Evolutionary conservation across 1,140 invertebrate genomes (phyloP), one percentile per base, ranked within the genome.

Genomic region (Oryctes rhinoceros): DNA sequence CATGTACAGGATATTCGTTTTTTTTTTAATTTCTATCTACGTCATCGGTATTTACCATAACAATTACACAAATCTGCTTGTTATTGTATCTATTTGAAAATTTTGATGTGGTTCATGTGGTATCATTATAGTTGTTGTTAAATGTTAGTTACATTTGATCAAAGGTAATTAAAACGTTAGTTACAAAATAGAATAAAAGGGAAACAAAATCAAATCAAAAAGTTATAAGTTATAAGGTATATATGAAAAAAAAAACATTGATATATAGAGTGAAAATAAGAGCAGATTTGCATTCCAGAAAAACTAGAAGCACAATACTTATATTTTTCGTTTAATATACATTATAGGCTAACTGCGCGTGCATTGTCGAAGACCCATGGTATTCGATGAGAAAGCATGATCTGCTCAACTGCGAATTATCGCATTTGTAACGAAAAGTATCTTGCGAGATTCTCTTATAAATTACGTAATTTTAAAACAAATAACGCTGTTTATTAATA

Each of bases 271-370:
- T 44, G 13, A 15, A 35, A 71, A 24, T 35, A 71, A 24, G 11
- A 71, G 65, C 65, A 71, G 65, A 71, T 71, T 71, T 71, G 65
- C 65, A 30, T 37, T 71, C 65, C 24, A 30, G 24, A 62, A 62
- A n/a, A 71, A 71, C 9, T 24, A 0, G 35, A 71, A 24, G 37
- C 65, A 37, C 35, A 30, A 35, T 35, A 71, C 10, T 71, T 71
- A 24, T 71, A 71, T 24, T 71, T 71, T 71, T 7, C 35, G 4
- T 24, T 13, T 24, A 71, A 71, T 13, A 71, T 71, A 71, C 10
- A 71, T 5, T 71, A 71, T 30, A 10, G 39, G 39, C 39, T 44
- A 62, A 62, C 7, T 62, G 13, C 53, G 53, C 20, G 15, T 11
- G 65, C 65, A 71, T 71, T 30, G 65, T 71, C 65, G 65, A 71